These are phyloP conservation scores for Percina caprodes DNA, from an alignment of 2,113 vertebrate species.

Conservation along the genomic window DNA sequence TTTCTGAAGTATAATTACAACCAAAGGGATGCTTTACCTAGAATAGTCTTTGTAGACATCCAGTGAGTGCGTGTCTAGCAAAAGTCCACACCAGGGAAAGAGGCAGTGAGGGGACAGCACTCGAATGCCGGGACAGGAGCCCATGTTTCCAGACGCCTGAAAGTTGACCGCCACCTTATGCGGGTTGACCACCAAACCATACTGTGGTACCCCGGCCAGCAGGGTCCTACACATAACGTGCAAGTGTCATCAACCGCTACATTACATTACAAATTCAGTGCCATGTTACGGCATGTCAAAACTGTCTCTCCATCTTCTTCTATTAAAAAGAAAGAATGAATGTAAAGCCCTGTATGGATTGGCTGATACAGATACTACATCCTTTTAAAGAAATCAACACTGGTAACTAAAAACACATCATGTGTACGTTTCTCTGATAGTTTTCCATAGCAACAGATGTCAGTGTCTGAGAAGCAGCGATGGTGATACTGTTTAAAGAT, in stretches of 20 bases:
- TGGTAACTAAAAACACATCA: too few species aligned
- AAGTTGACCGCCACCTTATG: constrained; percentile 93
- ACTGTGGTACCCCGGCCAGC: constrained; percentile 88
- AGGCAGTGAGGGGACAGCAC: constrained; percentile 83
- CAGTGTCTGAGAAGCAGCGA: too few species aligned
- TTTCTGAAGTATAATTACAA: background rate
- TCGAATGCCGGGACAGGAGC: constrained; percentile 47
- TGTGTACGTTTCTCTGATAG: too few species aligned
- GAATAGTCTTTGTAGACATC: constrained; percentile 91
- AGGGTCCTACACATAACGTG: constrained; percentile 81
- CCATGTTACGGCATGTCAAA: background rate
- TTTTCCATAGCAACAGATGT: too few species aligned
- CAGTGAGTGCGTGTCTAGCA: constrained; percentile 87
- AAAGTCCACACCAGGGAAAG: constrained; percentile 94
- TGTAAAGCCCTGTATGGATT: too few species aligned
- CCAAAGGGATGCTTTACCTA: constrained; percentile 78
- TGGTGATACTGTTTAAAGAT: too few species aligned
- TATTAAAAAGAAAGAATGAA: too few species aligned
- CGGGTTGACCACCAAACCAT: constrained; percentile 90
- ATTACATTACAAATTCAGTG: background rate
- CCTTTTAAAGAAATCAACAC: too few species aligned
- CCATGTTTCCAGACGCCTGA: constrained; percentile 67
- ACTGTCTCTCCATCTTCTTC: background rate
- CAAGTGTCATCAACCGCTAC: background rate
- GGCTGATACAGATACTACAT: too few species aligned